phyloP scores from a whole-genome alignment of 2,888 invertebrate genomes.

The Eutolmus rufibarbis region DNA sequence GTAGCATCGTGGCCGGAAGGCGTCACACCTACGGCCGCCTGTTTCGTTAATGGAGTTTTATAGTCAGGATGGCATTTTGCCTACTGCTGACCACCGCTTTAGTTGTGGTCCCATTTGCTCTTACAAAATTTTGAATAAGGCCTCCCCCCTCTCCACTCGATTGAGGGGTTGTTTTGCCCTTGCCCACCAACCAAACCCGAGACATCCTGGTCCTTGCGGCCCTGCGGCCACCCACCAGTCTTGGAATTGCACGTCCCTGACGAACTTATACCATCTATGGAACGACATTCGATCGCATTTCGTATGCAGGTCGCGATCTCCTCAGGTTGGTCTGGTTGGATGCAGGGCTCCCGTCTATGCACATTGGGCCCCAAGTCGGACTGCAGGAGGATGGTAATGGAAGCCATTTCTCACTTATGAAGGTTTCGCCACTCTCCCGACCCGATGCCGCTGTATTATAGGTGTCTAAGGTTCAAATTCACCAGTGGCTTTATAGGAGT shows the following conservation, averaged over 20 bases:
- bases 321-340: slow-evolving; percentile 41
- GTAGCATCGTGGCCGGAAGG: not conserved
- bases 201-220: not conserved
- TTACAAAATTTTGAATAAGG: slow-evolving; percentile 26
- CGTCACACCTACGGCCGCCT: not conserved
- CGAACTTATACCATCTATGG: slow-evolving; percentile 28
- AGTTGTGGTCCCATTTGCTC: slow-evolving; percentile 28
- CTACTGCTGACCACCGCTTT: slow-evolving; percentile 11
- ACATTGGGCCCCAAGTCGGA: slow-evolving; percentile 12
- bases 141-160: not conserved
- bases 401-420: slow-evolving; percentile 45
- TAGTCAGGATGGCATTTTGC: not conserved
- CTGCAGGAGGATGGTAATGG: slow-evolving; percentile 43
- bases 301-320: slow-evolving; percentile 46
- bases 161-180: not conserved
- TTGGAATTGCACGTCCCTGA: slow-evolving; percentile 28
- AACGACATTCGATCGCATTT: slow-evolving; percentile 46
- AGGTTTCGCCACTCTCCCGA: not conserved
- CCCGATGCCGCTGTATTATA: slow-evolving; percentile 2
- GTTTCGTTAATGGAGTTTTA: slow-evolving; percentile 36
- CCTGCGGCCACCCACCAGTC: not conserved
- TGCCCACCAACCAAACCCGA: not conserved
- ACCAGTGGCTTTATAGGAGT: slow-evolving; percentile 20
- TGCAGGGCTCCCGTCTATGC: slow-evolving; percentile 4
- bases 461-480: slow-evolving; percentile 41